These are phyloP conservation scores for Coelopa frigida DNA, from an alignment of 1,140 invertebrate species.

Conservation along the genomic window DNA sequence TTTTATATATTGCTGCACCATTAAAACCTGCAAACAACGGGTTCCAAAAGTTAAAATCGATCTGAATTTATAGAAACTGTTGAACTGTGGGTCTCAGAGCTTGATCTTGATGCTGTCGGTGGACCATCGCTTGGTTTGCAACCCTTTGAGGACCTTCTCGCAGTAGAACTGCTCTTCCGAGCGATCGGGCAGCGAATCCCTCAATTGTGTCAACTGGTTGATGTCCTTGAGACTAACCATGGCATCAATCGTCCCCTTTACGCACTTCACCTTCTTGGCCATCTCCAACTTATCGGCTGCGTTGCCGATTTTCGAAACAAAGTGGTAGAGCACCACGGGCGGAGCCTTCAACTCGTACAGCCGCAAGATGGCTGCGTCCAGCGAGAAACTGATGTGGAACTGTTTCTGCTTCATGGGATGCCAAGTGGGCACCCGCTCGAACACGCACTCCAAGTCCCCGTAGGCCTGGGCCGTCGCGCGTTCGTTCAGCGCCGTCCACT, in stretches of 20 bases:
- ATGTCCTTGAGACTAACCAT: conserved; percentile 35
- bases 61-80: too few species aligned
- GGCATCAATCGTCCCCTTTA: conserved; percentile 37
- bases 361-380: conserved; percentile 31
- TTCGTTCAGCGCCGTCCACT: conserved; percentile 42
- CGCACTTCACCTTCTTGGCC: conserved; percentile 32
- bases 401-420: conserved; percentile 35
- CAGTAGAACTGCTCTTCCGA: conserved; percentile 42
- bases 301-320: conserved; percentile 38
- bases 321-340: conserved; percentile 29
- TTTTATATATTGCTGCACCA: too few species aligned
- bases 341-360: conserved; percentile 34
- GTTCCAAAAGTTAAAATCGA: too few species aligned
- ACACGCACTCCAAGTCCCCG: conserved; percentile 36
- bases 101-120: conserved; percentile 40
- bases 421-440: conserved; percentile 38
- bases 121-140: conserved; percentile 42
- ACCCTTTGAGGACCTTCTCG: conserved; percentile 34
- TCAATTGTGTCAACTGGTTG: conserved; percentile 31
- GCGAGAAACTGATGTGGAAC: conserved; percentile 40
- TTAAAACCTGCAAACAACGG: too few species aligned
- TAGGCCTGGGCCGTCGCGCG: conserved; percentile 36
- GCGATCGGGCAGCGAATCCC: conserved; percentile 26
- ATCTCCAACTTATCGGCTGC: conserved; percentile 30
- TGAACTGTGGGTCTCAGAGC: too few species aligned